phyloP scores from a whole-genome alignment of 1,140 invertebrate genomes.

The Parapsyche elsis region DNA sequence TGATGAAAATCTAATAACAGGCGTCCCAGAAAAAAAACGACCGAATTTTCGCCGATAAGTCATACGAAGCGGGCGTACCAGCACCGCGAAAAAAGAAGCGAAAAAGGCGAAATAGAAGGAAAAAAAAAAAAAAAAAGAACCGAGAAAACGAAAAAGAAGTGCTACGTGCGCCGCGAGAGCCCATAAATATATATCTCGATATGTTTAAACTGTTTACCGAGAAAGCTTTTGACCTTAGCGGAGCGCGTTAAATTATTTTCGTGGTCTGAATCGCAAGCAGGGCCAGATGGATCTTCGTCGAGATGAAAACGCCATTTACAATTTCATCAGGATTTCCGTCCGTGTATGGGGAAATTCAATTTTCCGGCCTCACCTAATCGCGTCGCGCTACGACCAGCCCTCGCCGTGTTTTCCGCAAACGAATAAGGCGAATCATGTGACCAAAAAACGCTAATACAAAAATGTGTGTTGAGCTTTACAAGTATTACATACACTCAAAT shows the following conservation, averaged over 20 bases:
- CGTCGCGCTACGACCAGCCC: slow-evolving; percentile 15
- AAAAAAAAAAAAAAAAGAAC: background rate
- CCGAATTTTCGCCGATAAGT: slow-evolving; percentile 6
- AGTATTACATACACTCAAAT: too few species aligned
- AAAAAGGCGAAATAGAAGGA: background rate
- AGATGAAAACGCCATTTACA: slow-evolving; percentile 44
- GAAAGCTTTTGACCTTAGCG: slow-evolving; percentile 40
- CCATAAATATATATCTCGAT: slow-evolving; percentile 18
- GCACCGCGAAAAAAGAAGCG: background rate
- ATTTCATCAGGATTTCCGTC: slow-evolving; percentile 42
- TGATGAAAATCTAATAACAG: slow-evolving; percentile 26
- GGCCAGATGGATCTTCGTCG: slow-evolving; percentile 32
- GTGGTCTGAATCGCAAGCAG: slow-evolving; percentile 49
- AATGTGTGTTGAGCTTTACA: too few species aligned
- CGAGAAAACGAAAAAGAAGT: background rate
- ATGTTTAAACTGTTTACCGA: slow-evolving; percentile 40
- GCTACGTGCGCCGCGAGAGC: background rate
- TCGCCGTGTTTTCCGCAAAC: background rate
- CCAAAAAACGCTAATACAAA: too few species aligned
- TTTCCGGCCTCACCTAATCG: slow-evolving; percentile 25
- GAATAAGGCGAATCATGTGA: background rate
- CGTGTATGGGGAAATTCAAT: slow-evolving; percentile 36
- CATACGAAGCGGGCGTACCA: too few species aligned
- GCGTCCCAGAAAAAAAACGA: slow-evolving; percentile 5
- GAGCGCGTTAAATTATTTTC: slow-evolving; percentile 47